Conservation (phyloP, 1,140 invertebrate genomes). For the Leucophenga varia region DNA sequence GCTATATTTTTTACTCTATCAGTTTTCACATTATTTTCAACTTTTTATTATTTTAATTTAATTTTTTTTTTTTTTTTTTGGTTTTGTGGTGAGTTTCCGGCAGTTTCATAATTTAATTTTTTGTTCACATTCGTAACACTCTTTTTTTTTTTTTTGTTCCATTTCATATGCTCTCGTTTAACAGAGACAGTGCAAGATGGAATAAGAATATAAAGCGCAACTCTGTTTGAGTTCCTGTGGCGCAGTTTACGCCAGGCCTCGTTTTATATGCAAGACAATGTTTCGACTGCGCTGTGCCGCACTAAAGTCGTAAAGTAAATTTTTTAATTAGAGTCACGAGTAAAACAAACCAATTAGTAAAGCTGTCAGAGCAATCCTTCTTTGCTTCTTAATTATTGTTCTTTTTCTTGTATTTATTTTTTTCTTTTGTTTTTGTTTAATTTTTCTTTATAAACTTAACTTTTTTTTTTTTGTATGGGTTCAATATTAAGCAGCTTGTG, state of each 20-base stretch:
- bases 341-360: conserved; percentile 53
- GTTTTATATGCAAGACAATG: conserved; percentile 4
- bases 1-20: too few relatives aligned
- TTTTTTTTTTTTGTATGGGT: too few relatives aligned
- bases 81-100: too few relatives aligned
- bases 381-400: conserved; percentile 13
- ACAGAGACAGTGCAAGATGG: too few relatives aligned
- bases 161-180: background rate
- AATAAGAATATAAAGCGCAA: too few relatives aligned
- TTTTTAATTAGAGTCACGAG: conserved; percentile 53
- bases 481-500: too few relatives aligned
- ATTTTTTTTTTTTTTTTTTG: conserved; percentile 32
- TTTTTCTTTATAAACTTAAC: too few relatives aligned
- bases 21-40: too few relatives aligned
- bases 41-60: too few relatives aligned
- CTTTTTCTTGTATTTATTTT: conserved; percentile 33
- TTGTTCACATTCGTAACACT: conserved; percentile 15
- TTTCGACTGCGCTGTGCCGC: background rate
- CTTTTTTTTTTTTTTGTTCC: conserved; percentile 14
- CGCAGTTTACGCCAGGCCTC: conserved; percentile 24
- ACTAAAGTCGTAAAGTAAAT: conserved; percentile 49
- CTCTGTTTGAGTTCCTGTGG: conserved; percentile 19
- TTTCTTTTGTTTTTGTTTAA: conserved; percentile 43
- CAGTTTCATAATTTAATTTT: conserved; percentile 31
- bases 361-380: conserved; percentile 49